Base-by-base conservation (phyloP, 30 jellyfish, hydroid and myxozoan genomes). In the Pelagia noctiluca region DNA sequence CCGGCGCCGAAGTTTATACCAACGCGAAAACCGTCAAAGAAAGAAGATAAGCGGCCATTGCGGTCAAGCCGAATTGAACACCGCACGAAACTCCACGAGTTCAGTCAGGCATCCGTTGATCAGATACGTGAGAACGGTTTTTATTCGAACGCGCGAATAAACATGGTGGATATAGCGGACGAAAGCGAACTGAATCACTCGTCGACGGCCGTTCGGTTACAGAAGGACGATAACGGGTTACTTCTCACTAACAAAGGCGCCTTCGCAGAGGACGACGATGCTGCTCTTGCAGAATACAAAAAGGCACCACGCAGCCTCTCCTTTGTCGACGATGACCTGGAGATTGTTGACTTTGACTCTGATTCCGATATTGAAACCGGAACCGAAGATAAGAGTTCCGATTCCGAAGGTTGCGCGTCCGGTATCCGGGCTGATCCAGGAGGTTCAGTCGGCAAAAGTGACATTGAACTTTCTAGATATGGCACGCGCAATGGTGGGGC, bases 1-100 rank as follows among this genome's bases (percentile, higher is more conserved):
- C 86, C 97, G 1, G 89, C 96, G 1, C 97, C 99, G 0, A 88
- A 88, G 49, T 83, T 88, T 61, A 85, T 94, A 35, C 96, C 96
- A 0, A 84, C 97, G 52, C 82, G 88, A 25, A 82, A 69, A 21
- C 11, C 70, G 64, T 79, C 92, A 30, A 82, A 61, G 62, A 69
- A 82, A 29, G 86, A 82, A 28, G 92, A 82, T 61, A 68, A 62
- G 47, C 24, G 26, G 26, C 28, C 26, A 8, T 52, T 30, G 26
- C 12, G 26, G 2, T 8, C 68, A 19, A 52, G 26, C 68, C 68
- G 68, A 25, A 42, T 8, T 42, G 57, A 42, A 42, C 57, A 42
- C 8, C 12, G 57, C n/a, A n/a, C n/a, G 26, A 52, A 4, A 3
- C 2, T 8, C 4, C 68, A 30, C 26, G 12, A 5, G 28, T 52